Conservation (phyloP, 2,113 vertebrate species). For the Carassius carassius region DNA sequence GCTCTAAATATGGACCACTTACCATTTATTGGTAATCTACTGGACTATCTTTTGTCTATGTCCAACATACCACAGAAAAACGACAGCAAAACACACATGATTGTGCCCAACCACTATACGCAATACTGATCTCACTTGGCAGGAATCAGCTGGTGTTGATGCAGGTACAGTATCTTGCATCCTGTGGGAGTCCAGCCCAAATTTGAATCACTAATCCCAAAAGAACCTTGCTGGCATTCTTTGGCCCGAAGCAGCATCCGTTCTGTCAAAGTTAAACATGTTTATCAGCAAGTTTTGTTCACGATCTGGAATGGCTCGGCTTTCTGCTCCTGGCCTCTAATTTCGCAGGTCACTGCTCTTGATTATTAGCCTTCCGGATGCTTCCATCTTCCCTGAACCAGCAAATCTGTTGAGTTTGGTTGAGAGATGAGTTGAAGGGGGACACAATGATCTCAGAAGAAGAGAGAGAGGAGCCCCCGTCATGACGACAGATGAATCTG, state of each 20-base stretch:
- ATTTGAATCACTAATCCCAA: not conserved
- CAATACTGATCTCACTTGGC: not conserved
- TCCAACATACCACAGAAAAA: not conserved
- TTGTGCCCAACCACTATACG: not conserved
- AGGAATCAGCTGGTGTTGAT: not conserved
- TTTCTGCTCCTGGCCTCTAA: constrained; percentile 9
- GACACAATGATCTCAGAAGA: constrained; percentile 34
- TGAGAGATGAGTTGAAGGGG: constrained; percentile 23
- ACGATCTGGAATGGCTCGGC: constrained; percentile 26
- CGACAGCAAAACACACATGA: not conserved
- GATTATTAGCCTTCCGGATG: constrained; percentile 7
- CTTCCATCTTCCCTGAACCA: constrained; percentile 17
- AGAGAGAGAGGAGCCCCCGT: constrained; percentile 41
- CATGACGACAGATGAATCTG: constrained; percentile 54
- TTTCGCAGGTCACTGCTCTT: constrained; percentile 46
- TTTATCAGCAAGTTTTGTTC: constrained; percentile 42
- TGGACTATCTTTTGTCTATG: too few relatives aligned
- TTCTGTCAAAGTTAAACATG: constrained; percentile 3
- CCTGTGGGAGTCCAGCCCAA: not conserved
- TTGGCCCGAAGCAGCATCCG: not conserved
- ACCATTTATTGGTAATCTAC: too few relatives aligned
- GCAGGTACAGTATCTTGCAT: not conserved
- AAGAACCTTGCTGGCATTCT: not conserved
- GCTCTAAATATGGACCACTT: too few relatives aligned
- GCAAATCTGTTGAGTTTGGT: constrained; percentile 7